phyloP scores from a whole-genome alignment of 2,113 vertebrate genomes.

The Sigmodon hispidus region DNA sequence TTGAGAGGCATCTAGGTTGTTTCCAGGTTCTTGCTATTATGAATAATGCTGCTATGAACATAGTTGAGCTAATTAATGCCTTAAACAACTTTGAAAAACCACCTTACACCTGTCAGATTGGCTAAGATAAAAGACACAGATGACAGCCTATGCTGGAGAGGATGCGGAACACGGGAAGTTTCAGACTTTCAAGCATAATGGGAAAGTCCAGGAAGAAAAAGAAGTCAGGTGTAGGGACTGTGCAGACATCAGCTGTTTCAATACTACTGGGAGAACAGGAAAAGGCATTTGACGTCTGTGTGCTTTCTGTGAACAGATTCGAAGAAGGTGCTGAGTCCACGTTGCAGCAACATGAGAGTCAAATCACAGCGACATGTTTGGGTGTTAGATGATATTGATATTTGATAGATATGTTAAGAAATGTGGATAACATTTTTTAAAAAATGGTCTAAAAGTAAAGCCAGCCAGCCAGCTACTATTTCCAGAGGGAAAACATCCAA shows the following conservation, averaged over 20 bases:
- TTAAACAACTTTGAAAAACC: too few species aligned
- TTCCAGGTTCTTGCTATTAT: too few species aligned
- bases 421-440: constrained; percentile 32
- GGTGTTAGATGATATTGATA: not conserved
- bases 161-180: too few species aligned
- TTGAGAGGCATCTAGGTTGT: too few species aligned
- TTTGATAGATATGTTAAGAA: not conserved
- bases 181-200: not conserved
- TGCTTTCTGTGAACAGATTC: not conserved
- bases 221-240: not conserved
- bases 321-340: not conserved
- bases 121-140: too few species aligned
- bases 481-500: not conserved
- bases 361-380: not conserved
- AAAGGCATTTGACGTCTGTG: not conserved
- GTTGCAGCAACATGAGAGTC: not conserved
- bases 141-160: too few species aligned
- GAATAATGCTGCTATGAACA: too few species aligned
- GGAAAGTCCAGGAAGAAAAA: not conserved
- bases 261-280: not conserved
- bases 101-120: too few species aligned
- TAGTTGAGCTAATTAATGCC: too few species aligned
- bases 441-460: not conserved
- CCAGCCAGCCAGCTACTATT: not conserved
- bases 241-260: not conserved